Evolutionary conservation across 2,888 invertebrate species (phyloP).

Genomic region (Allygus modestus): DNA sequence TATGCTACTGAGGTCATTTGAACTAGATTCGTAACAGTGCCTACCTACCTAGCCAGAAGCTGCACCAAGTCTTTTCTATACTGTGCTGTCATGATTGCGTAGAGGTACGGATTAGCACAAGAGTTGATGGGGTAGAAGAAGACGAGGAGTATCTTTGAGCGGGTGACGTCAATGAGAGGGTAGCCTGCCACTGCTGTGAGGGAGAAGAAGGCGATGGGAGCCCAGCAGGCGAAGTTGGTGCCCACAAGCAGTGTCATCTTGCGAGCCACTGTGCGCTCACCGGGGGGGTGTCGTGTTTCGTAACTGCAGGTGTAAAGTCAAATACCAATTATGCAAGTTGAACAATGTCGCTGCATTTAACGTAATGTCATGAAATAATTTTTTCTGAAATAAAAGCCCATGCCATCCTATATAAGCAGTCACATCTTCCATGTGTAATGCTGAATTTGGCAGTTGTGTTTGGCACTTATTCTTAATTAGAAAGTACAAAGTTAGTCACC

Average conservation of each 20-base stretch:
- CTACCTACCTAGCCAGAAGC: slow-evolving; percentile 80
- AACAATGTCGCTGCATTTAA: no score
- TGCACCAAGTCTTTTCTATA: slow-evolving; percentile 86
- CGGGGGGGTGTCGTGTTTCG: slow-evolving; percentile 74
- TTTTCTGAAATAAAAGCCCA: no score
- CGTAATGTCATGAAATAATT: no score
- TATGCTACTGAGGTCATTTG: no score
- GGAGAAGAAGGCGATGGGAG: slow-evolving; percentile 93
- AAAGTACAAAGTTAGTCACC: no score
- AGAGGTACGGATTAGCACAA: slow-evolving; percentile 95
- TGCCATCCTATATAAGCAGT: no score
- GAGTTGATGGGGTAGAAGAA: slow-evolving; percentile 96
- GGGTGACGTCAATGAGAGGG: slow-evolving; percentile 89
- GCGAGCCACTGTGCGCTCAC: slow-evolving; percentile 88
- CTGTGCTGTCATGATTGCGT: slow-evolving; percentile 93
- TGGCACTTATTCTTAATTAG: no score
- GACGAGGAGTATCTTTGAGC: slow-evolving; percentile 89
- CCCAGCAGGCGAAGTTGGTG: slow-evolving; percentile 90
- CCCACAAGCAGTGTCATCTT: slow-evolving; percentile 93
- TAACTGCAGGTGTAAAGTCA: slow-evolving; percentile 53
- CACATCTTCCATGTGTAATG: no score
- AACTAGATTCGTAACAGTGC: no score
- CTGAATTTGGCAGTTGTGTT: no score
- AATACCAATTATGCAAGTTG: no score
- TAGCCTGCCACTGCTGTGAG: slow-evolving; percentile 90